These are phyloP conservation scores for Limnephilus rhombicus DNA, from an alignment of 2,888 invertebrate species.

Conservation along the genomic window DNA sequence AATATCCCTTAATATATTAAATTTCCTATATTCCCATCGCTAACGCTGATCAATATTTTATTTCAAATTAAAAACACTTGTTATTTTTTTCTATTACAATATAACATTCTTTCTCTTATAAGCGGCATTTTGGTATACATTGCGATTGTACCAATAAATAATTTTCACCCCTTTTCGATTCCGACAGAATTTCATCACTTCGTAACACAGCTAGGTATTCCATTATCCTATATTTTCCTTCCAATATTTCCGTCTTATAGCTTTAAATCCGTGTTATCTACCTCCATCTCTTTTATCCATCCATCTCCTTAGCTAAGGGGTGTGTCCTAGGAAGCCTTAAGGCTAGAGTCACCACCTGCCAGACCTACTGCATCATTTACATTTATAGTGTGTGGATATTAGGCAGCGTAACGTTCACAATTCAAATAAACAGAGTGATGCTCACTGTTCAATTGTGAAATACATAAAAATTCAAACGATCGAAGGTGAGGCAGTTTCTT, in stretches of 20 bases:
- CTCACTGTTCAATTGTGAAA: neutral
- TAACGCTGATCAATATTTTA: neutral
- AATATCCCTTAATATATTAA: no score
- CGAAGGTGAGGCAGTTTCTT: neutral
- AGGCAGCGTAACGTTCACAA: neutral
- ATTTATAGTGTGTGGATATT: neutral
- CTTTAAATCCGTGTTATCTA: neutral
- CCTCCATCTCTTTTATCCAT: neutral
- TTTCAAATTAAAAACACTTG: neutral
- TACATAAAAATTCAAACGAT: neutral
- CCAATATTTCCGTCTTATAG: neutral
- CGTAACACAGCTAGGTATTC: neutral
- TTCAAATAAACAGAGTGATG: neutral
- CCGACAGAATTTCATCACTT: neutral
- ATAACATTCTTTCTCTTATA: neutral
- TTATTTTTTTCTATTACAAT: neutral
- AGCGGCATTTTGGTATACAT: neutral
- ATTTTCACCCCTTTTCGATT: neutral
- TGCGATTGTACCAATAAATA: neutral
- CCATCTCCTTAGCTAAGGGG: neutral
- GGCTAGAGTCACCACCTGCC: neutral
- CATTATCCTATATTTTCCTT: neutral
- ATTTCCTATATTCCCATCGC: no score
- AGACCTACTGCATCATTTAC: neutral
- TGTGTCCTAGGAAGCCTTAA: neutral